These are phyloP conservation scores for Nasonia giraulti DNA, from an alignment of 1,140 invertebrate species.

Conservation along the genomic window DNA sequence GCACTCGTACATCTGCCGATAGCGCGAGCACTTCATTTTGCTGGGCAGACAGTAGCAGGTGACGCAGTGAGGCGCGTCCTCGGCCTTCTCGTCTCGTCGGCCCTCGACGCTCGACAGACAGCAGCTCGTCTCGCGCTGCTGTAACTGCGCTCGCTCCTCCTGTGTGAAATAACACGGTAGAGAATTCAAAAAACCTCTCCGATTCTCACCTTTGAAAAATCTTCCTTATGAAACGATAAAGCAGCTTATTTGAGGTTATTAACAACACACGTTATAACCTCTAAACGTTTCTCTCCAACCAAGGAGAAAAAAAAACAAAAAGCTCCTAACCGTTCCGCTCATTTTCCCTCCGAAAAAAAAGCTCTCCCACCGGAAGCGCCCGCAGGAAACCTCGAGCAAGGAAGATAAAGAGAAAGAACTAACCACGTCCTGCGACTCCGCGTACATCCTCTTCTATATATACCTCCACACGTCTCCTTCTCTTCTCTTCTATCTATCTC, in stretches of 20 bases:
- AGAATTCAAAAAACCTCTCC: not conserved
- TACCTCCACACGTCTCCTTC: not conserved
- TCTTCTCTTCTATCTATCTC: not conserved
- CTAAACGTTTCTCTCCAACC: not conserved
- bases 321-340: no score
- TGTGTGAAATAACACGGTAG: not conserved
- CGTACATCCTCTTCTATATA: not conserved
- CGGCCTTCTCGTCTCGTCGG: not conserved
- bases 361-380: not conserved
- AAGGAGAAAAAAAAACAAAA: not conserved
- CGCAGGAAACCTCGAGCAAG: not conserved
- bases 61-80: constrained; percentile 37
- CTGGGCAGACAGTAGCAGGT: constrained; percentile 37
- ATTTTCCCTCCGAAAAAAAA: not conserved
- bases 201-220: no score
- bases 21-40: not conserved
- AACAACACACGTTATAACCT: not conserved
- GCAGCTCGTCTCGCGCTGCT: not conserved
- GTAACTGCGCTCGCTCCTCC: not conserved
- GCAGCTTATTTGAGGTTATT: not conserved
- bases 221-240: no score
- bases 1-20: not conserved
- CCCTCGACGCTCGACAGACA: not conserved
- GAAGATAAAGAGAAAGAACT: constrained; percentile 10
- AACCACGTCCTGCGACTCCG: constrained; percentile 30